Base-by-base conservation (phyloP, 2,113 vertebrate species). In the Petaurus breviceps region DNA sequence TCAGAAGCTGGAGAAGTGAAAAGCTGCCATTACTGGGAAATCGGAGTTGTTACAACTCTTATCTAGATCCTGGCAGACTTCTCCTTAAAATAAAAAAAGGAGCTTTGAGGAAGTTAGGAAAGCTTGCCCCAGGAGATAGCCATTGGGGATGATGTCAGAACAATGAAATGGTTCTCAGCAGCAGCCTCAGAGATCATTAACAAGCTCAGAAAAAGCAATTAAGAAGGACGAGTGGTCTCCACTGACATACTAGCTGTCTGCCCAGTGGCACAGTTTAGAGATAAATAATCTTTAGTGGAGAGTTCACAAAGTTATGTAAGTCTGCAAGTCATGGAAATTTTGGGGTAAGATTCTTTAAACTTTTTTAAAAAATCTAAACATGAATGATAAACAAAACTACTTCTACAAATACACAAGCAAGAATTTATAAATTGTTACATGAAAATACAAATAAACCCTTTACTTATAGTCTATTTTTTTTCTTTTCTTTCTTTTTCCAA, bases 91-190 rank as follows among this genome's bases (percentile, higher is more conserved):
- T 68, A 90, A 94, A 46, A 47, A 93, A 77, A 3, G 25, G 91
- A 97, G 93, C 95, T 90, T 50, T 77, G 94, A 96, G 93, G 95
- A 95, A 57, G 19, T 96, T 57, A 96, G 93, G 95, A 98, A 97
- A 96, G 1, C 55, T 2, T 95, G 95, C 54, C 97, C 89, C 92
- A 68, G 93, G 95, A 98, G 98, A 92, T 49, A 93, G 96, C 96
- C 93, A n/a, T 9, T 51, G 95, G 0, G 0, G 96, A 97, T 95
- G 92, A 92, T n/a, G 51, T 95, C 95, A 98, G 31, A 97, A 95
- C 54, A 93, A 93, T 93, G 96, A 94, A 61, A 89, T 95, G 52
- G 31, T 31, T 96, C 55, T 89, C 94, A 92, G 84, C 51, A 94
- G 55, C 2, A 24, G 23, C 91, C 84, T 98, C 53, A 25, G 43